These are phyloP conservation scores for Pagrus major DNA, from an alignment of 2,113 vertebrate species.

Conservation along the genomic window DNA sequence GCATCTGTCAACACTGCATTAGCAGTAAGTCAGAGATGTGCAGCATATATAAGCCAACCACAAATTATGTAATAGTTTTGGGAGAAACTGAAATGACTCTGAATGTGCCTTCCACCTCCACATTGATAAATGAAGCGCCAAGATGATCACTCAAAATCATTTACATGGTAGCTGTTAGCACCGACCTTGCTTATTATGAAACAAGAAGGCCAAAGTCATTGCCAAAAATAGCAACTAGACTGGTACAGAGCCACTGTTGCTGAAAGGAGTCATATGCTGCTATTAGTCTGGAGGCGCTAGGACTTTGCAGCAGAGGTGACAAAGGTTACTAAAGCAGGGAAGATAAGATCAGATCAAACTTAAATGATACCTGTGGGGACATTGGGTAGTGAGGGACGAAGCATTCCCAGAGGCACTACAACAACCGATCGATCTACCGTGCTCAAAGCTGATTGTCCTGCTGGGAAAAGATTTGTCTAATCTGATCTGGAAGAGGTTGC, in stretches of 20 bases:
- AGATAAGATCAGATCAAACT: conserved; percentile 44
- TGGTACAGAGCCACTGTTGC: conserved; percentile 12
- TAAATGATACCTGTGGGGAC: conserved; percentile 22
- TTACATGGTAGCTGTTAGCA: conserved; percentile 10
- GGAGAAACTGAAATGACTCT: conserved; percentile 13
- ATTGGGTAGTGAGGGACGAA: background rate
- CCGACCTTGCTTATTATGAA: conserved; percentile 31
- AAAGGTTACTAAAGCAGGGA: conserved; percentile 27
- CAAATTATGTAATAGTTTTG: background rate
- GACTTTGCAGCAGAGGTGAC: conserved; percentile 5
- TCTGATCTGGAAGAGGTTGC: conserved; percentile 30
- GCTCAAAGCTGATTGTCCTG: conserved; percentile 33
- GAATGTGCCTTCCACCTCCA: conserved; percentile 20
- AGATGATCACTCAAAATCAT: conserved; percentile 18
- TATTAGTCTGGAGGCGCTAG: background rate
- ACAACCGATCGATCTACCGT: conserved; percentile 14
- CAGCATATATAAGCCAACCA: background rate
- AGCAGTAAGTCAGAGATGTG: background rate
- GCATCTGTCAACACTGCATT: conserved; percentile 2
- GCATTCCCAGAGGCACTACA: conserved; percentile 6
- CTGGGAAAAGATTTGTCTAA: conserved; percentile 30
- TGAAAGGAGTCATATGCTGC: conserved; percentile 21
- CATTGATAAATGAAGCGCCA: conserved; percentile 7
- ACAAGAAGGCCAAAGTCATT: conserved; percentile 33
- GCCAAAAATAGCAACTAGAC: conserved; percentile 28